Evolutionary conservation across 64 coral and sea anemone species (phyloP).

Genomic region (Catalaphyllia jardinei): DNA sequence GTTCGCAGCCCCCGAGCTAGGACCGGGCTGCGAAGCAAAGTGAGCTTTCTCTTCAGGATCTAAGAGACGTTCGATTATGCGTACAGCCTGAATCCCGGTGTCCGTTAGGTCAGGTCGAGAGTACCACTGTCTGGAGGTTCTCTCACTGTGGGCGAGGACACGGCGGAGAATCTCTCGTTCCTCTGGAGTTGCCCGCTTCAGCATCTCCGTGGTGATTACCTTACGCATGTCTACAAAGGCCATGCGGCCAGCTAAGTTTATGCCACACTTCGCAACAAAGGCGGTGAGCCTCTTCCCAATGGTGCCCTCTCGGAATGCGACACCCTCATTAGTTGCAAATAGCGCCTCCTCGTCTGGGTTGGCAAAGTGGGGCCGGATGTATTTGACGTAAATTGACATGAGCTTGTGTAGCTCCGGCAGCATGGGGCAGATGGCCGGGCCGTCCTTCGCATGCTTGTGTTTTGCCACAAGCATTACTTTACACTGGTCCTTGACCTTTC

Average conservation of each 20-base stretch:
- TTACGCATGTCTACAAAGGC: background rate
- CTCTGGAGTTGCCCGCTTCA: background rate
- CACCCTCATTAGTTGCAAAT: background rate
- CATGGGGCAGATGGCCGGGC: background rate
- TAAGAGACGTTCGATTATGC: too few relatives aligned
- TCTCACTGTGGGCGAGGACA: background rate
- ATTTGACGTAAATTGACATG: background rate
- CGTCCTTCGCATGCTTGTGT: background rate
- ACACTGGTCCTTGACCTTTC: background rate
- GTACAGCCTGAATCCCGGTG: too few relatives aligned
- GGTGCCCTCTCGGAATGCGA: background rate
- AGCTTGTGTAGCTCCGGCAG: background rate
- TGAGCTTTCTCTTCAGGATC: too few relatives aligned
- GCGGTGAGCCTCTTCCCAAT: background rate
- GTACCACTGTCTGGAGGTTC: background rate
- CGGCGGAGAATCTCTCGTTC: too few relatives aligned
- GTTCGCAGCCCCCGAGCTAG: too few relatives aligned
- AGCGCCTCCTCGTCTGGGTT: background rate
- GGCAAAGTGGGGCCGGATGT: background rate
- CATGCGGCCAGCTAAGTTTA: background rate
- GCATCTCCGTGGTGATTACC: background rate
- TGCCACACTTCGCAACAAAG: background rate
- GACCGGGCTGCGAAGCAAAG: too few relatives aligned
- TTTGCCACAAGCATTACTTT: background rate
- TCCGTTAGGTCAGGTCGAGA: background rate